phyloP scores from a whole-genome alignment of 2,797 vertebrate species.

The Myotis pilosus region DNA sequence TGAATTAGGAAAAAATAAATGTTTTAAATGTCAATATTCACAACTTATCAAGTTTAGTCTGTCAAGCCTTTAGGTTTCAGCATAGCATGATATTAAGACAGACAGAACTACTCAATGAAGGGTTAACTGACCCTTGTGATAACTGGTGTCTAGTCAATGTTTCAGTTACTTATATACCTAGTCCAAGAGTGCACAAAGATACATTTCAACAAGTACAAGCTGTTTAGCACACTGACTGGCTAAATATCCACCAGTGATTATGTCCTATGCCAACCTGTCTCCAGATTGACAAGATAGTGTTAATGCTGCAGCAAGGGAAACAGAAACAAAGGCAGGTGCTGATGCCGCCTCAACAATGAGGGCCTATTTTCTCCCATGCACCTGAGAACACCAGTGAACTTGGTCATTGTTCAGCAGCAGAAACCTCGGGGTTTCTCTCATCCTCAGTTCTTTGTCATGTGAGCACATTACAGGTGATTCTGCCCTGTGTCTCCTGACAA shows the following conservation, averaged over 20 bases:
- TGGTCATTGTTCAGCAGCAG: conserved; percentile 77
- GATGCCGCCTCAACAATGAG: conserved; percentile 83
- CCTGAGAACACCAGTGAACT: conserved; percentile 81
- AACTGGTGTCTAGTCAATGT: conserved; percentile 66
- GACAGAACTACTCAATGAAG: conserved; percentile 30
- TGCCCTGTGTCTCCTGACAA: conserved; percentile 71
- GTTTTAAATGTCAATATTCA: not conserved
- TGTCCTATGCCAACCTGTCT: conserved; percentile 80
- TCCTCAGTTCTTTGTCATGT: not conserved
- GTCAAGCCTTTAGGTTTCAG: not conserved
- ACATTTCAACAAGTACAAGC: conserved; percentile 79
- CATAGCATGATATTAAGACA: not conserved
- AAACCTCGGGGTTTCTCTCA: conserved; percentile 73
- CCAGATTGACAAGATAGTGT: conserved; percentile 85
- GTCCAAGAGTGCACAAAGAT: conserved; percentile 74
- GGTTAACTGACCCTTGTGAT: conserved; percentile 70
- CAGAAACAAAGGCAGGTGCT: conserved; percentile 80
- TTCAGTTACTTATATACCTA: conserved; percentile 78
- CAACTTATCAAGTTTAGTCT: not conserved
- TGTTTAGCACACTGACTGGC: conserved; percentile 71
- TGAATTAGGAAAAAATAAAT: not conserved
- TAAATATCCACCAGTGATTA: conserved; percentile 80
- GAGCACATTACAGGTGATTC: conserved; percentile 54
- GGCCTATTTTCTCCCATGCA: conserved; percentile 83
- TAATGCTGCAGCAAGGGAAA: conserved; percentile 80